These are phyloP conservation scores for Papilio dardanus DNA, from an alignment of 1,140 invertebrate species.

Conservation along the genomic window DNA sequence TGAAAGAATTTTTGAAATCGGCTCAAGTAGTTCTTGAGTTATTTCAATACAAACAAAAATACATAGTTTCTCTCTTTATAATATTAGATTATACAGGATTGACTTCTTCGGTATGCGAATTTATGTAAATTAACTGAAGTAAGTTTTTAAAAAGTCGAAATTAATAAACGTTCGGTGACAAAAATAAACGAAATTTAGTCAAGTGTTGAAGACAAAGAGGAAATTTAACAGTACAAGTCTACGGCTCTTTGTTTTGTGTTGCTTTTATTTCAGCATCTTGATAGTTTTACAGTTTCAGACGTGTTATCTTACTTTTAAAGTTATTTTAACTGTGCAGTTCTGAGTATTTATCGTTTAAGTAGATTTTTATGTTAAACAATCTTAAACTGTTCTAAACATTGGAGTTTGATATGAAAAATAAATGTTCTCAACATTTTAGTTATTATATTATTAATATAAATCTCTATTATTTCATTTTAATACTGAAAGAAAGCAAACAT, in stretches of 20 bases:
- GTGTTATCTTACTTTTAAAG: not conserved
- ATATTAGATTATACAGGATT: too few species aligned
- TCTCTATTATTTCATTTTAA: too few species aligned
- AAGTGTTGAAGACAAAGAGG: slow-evolving; percentile 18
- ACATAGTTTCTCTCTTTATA: too few species aligned
- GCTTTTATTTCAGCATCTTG: not conserved
- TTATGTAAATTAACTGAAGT: not conserved
- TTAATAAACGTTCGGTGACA: not conserved
- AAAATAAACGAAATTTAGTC: slow-evolving; percentile 25
- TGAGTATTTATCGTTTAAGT: not conserved
- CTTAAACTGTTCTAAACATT: not conserved
- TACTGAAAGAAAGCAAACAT: too few species aligned
- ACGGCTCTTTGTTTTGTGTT: slow-evolving; percentile 12
- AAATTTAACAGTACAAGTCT: slow-evolving; percentile 18
- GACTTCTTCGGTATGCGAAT: not conserved
- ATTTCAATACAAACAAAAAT: too few species aligned
- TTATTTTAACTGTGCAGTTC: not conserved
- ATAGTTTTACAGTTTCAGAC: not conserved
- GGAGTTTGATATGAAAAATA: too few species aligned
- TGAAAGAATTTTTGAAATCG: too few species aligned
- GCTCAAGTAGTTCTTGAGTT: too few species aligned
- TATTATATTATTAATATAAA: too few species aligned
- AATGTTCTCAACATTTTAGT: too few species aligned
- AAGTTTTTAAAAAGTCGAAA: not conserved
- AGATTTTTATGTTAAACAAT: not conserved